A percentile compares a stretch with the other conserved stretches of the same genome.
These are phyloP conservation scores for Mythimna lalbum DNA, from an alignment of 2,888 invertebrate species.

Conservation along the genomic window DNA sequence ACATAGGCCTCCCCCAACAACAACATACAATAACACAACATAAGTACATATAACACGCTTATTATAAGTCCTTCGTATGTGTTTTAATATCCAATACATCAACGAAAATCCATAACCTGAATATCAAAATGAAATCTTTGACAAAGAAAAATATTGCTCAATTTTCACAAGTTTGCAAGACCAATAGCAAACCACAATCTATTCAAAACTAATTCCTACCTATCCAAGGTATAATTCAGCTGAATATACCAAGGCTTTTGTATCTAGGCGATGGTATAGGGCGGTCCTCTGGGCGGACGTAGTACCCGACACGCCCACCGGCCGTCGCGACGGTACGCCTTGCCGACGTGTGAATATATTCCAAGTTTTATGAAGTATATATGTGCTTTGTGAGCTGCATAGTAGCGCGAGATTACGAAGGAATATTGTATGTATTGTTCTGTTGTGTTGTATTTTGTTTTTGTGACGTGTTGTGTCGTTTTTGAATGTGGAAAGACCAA, in stretches of 20 bases:
- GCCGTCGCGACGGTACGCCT: slow-evolving; percentile 69
- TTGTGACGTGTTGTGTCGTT: not conserved
- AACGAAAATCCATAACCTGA: not conserved
- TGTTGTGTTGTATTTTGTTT: slow-evolving; percentile 2
- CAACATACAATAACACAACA: no score
- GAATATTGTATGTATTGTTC: slow-evolving; percentile 37
- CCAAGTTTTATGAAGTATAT: slow-evolving; percentile 63
- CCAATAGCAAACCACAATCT: slow-evolving; percentile 17
- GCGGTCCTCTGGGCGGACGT: slow-evolving; percentile 85
- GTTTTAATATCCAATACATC: not conserved
- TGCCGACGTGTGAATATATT: slow-evolving; percentile 58
- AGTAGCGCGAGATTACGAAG: slow-evolving; percentile 33
- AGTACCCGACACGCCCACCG: slow-evolving; percentile 83
- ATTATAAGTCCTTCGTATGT: not conserved
- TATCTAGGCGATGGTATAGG: slow-evolving; percentile 70
- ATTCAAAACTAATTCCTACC: slow-evolving; percentile 54
- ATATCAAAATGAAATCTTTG: not conserved
- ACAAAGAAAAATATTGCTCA: not conserved
- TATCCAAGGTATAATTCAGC: slow-evolving; percentile 47
- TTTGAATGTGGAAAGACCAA: not conserved
- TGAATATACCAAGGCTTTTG: slow-evolving; percentile 69
- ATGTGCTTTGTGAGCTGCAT: slow-evolving; percentile 57
- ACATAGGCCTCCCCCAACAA: no score
- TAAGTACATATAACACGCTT: no score
- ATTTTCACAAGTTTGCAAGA: not conserved